Conservation (phyloP, 2,888 invertebrate species). For the Sarcophaga caerulescens region DNA sequence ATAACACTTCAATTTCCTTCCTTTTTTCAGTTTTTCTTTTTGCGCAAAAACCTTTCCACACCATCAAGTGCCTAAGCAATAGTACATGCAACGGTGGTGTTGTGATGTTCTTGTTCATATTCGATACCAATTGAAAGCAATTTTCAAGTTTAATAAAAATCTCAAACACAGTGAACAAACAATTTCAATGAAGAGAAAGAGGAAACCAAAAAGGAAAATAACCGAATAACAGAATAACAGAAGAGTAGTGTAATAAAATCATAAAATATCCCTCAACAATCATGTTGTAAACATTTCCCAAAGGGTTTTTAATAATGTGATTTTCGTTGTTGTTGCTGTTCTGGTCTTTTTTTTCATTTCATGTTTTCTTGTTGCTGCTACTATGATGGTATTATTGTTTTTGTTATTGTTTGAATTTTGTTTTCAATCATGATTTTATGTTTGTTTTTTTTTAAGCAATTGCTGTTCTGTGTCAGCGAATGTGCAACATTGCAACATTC, state of each 20-base stretch:
- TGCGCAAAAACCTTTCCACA: background rate
- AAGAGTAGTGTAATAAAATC: slow-evolving; percentile 31
- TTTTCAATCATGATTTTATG: slow-evolving; percentile 44
- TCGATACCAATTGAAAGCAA: slow-evolving; percentile 27
- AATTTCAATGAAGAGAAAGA: background rate
- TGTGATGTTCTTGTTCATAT: background rate
- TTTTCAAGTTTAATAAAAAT: slow-evolving; percentile 51
- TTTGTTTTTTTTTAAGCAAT: background rate
- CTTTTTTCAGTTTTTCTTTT: background rate
- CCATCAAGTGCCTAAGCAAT: background rate
- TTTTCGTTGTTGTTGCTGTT: slow-evolving; percentile 40
- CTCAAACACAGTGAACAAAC: background rate
- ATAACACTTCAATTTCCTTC: background rate
- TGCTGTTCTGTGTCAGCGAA: background rate
- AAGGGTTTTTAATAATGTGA: slow-evolving; percentile 62
- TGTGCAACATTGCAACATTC: slow-evolving; percentile 50
- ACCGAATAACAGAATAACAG: slow-evolving; percentile 8
- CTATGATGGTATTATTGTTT: background rate
- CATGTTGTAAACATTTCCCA: slow-evolving; percentile 50
- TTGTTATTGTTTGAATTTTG: slow-evolving; percentile 19
- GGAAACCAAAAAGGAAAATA: background rate
- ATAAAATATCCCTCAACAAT: slow-evolving; percentile 52
- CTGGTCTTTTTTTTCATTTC: background rate
- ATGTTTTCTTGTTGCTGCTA: background rate
- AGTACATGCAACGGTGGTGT: background rate